Evolutionary conservation across 2,888 invertebrate species (phyloP).

Genomic region (Drosophila paucipuncta): DNA sequence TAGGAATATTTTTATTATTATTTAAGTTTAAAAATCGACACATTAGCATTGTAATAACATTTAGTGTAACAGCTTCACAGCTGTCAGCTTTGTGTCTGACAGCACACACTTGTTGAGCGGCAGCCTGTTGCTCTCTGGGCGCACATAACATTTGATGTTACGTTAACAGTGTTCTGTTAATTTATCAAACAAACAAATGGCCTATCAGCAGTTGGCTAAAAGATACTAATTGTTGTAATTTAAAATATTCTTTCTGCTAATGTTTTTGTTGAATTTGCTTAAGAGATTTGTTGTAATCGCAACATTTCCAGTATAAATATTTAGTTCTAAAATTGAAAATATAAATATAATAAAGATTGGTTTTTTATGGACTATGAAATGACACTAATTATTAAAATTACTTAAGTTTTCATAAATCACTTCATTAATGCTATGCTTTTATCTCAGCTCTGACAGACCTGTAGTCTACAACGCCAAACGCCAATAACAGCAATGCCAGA

Average conservation of each 20-base stretch:
- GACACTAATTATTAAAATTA: background rate
- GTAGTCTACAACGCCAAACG: constrained; percentile 7
- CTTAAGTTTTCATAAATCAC: background rate
- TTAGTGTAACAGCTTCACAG: background rate
- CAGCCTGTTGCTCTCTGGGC: constrained; percentile 35
- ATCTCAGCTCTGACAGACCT: constrained; percentile 7
- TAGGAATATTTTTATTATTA: background rate
- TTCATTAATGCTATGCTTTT: background rate
- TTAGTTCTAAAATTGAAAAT: background rate
- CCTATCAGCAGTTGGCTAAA: constrained; percentile 30
- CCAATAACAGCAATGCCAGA: constrained; percentile 9
- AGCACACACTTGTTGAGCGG: constrained; percentile 26
- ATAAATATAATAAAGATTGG: background rate
- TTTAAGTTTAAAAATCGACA: background rate
- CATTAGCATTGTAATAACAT: constrained; percentile 22
- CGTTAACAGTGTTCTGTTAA: constrained; percentile 24
- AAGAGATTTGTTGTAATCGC: background rate
- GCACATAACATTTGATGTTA: constrained; percentile 10
- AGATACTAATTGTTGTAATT: constrained; percentile 2
- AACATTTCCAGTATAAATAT: background rate
- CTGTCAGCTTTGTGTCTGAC: constrained; percentile 35
- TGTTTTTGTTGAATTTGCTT: background rate
- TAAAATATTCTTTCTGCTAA: background rate
- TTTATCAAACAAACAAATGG: constrained; percentile 3
- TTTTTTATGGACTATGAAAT: background rate